Percentiles rank a stretch among this genome's conserved stretches.
phyloP scores from a whole-genome alignment of 2,888 invertebrate genomes.

The Carabus problematicus region DNA sequence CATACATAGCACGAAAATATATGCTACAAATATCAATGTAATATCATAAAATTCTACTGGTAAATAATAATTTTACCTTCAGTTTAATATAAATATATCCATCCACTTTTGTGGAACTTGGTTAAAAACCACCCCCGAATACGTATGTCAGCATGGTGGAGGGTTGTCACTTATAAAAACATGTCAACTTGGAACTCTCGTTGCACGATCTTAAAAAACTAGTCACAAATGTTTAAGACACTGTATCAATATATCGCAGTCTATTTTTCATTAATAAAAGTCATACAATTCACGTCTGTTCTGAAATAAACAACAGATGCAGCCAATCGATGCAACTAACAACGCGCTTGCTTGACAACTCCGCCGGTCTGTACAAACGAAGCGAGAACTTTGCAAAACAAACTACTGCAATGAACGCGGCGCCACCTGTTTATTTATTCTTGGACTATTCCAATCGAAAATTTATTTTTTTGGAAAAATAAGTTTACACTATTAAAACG shows the following conservation, averaged over 20 bases:
- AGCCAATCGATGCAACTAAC: conserved; percentile 48
- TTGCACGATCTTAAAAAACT: conserved; percentile 26
- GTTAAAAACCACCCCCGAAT: conserved; percentile 35
- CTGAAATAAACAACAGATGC: conserved; percentile 44
- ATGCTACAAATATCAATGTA: neutral
- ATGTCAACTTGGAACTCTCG: conserved; percentile 27
- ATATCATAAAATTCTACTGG: neutral
- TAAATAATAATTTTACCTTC: conserved; percentile 25
- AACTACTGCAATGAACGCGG: neutral
- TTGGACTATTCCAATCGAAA: too few relatives aligned
- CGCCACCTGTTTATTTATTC: conserved; percentile 7
- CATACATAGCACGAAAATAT: neutral
- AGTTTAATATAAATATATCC: conserved; percentile 31
- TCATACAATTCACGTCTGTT: conserved; percentile 27
- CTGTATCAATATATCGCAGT: conserved; percentile 6
- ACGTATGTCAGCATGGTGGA: conserved; percentile 37
- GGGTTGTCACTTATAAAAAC: conserved; percentile 41
- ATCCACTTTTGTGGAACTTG: conserved; percentile 23
- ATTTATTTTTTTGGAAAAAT: too few relatives aligned
- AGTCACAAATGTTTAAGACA: conserved; percentile 22
- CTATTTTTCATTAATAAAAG: conserved; percentile 33
- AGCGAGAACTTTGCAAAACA: conserved; percentile 11
- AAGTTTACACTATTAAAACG: too few relatives aligned
- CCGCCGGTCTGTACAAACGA: conserved; percentile 15
- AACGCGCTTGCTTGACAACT: conserved; percentile 47